phyloP scores from a whole-genome alignment of 2,797 vertebrate species.

The Nannoperca australis region DNA sequence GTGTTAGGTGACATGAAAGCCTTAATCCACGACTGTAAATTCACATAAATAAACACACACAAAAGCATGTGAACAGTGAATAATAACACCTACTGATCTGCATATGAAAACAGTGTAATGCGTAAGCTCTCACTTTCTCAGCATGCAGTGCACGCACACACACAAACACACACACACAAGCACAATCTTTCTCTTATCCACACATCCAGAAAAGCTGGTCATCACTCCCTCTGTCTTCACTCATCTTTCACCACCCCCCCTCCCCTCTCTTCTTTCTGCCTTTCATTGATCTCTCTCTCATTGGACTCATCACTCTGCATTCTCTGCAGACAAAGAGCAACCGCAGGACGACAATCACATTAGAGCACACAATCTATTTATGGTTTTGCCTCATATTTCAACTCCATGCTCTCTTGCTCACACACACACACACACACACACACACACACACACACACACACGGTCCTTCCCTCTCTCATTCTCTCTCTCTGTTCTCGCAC shows the following conservation, averaged over 20 bases:
- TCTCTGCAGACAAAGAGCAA: conserved; percentile 83
- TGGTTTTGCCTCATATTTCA: conserved; percentile 83
- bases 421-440: conserved; percentile 4
- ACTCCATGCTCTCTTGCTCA: conserved; percentile 59
- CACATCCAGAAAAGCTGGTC: conserved; percentile 65
- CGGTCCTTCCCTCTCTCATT: conserved; percentile 2
- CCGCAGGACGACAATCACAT: conserved; percentile 84
- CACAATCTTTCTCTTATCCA: conserved; percentile 38
- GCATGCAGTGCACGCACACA: conserved; percentile 29
- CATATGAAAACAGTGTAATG: conserved; percentile 70
- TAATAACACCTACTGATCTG: conserved; percentile 69
- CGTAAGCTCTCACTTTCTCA: conserved; percentile 64
- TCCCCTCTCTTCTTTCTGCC: conserved; percentile 56
- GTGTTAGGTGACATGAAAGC: conserved; percentile 38
- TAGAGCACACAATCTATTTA: conserved; percentile 85
- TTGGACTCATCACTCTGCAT: conserved; percentile 83
- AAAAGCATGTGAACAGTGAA: conserved; percentile 57
- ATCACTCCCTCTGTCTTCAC: conserved; percentile 72
- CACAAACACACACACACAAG: conserved; percentile 1
- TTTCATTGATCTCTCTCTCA: conserved; percentile 80
- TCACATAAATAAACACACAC: conserved; percentile 65
- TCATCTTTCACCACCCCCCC: conserved; percentile 65
- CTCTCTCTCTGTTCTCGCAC: conserved; percentile 37
- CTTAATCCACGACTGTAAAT: conserved; percentile 55
- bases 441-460: neutral